A percentile compares a stretch with the other conserved stretches of the same genome.
Conservation (phyloP, 2,113 vertebrate species). For the Capricornis sumatraensis region DNA sequence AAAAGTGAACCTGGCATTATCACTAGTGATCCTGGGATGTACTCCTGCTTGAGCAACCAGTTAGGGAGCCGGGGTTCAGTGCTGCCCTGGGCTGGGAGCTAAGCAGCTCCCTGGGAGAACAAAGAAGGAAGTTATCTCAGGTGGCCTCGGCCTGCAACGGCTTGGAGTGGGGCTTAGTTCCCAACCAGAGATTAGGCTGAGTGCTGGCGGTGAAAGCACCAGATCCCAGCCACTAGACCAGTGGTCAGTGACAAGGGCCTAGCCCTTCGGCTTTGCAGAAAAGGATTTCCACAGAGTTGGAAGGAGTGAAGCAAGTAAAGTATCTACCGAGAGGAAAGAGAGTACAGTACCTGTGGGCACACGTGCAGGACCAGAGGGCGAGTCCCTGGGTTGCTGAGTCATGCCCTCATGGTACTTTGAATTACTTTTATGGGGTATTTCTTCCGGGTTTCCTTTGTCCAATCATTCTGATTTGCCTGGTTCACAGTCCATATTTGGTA, state of each 20-base stretch:
- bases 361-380: neutral
- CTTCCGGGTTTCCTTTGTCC: neutral
- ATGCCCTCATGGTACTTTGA: neutral
- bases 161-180: neutral
- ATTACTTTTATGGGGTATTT: neutral
- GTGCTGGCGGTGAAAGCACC: neutral
- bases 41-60: neutral
- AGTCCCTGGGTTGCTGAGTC: neutral
- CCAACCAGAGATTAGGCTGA: neutral
- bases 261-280: neutral
- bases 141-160: neutral
- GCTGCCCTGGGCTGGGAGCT: neutral
- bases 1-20: too few relatives aligned
- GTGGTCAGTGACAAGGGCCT: neutral
- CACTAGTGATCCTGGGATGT: fast-evolving
- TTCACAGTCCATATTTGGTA: neutral
- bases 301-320: neutral
- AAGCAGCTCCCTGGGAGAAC: neutral
- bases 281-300: neutral
- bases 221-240: neutral
- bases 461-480: neutral
- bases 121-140: neutral
- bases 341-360: neutral
- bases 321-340: neutral
- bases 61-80: fast-evolving